Conservation (phyloP, 2,888 invertebrate genomes). For the Arenicola marina region DNA sequence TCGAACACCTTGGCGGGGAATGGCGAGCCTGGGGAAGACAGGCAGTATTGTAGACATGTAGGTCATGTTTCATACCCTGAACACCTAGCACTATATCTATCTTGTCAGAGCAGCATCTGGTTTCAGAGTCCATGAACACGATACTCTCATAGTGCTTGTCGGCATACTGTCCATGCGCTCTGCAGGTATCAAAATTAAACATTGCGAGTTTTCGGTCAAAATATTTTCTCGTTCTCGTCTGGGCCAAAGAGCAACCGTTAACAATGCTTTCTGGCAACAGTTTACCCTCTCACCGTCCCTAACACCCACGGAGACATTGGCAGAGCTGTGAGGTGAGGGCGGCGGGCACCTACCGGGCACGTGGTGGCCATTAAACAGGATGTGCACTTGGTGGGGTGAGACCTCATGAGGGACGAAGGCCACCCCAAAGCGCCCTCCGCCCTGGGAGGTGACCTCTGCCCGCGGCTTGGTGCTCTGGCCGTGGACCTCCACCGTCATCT, state of each 20-base stretch:
- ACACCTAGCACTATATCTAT: background rate
- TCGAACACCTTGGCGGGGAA: slow-evolving; percentile 17
- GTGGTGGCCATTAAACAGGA: slow-evolving; percentile 68
- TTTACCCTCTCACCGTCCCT: too few relatives aligned
- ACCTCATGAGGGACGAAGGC: slow-evolving; percentile 30
- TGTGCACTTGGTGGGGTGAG: slow-evolving; percentile 76
- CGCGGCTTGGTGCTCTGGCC: slow-evolving; percentile 20
- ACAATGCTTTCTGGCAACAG: too few relatives aligned
- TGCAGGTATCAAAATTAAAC: too few relatives aligned
- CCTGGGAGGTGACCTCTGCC: slow-evolving; percentile 16
- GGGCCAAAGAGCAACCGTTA: too few relatives aligned
- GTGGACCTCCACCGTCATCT: slow-evolving; percentile 25
- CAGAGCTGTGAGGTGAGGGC: too few relatives aligned
- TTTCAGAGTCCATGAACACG: too few relatives aligned
- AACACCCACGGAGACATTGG: too few relatives aligned
- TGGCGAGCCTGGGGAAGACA: slow-evolving; percentile 18
- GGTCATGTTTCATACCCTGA: background rate
- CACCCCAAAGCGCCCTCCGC: slow-evolving; percentile 18
- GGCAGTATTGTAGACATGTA: background rate
- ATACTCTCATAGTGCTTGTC: too few relatives aligned
- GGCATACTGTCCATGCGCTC: too few relatives aligned
- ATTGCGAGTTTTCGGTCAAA: too few relatives aligned
- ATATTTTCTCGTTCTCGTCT: too few relatives aligned
- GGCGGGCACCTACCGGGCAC: slow-evolving; percentile 57
- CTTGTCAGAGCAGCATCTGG: background rate